phyloP scores from a whole-genome alignment of 2,113 vertebrate genomes.

The Callopanchax toddi region DNA sequence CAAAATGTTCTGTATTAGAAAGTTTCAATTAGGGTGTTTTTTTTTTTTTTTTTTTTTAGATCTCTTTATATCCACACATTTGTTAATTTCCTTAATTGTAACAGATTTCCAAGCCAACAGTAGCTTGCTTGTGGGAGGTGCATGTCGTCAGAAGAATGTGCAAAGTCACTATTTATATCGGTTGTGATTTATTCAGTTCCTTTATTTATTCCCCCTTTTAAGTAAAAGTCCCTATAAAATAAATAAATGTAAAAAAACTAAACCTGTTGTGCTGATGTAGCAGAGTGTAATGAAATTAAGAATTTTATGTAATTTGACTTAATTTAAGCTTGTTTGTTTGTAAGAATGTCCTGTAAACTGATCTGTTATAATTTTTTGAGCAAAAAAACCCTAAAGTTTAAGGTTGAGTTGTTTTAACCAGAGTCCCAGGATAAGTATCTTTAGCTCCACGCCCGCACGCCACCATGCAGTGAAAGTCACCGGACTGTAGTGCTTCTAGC shows the following conservation, averaged over 20 bases:
- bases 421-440: constrained; percentile 72
- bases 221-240: not conserved
- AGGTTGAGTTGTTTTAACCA: constrained; percentile 20
- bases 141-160: not conserved
- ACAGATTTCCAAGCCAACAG: constrained; percentile 7
- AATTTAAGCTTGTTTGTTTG: constrained; percentile 5
- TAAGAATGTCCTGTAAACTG: constrained; percentile 32
- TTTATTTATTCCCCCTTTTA: constrained; percentile 14
- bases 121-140: constrained; percentile 33
- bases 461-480: constrained; percentile 60
- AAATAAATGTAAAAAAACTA: not conserved
- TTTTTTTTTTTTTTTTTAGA: constrained; percentile 24
- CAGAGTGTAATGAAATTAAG: constrained; percentile 4
- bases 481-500: constrained; percentile 47
- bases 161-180: constrained; percentile 16
- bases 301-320: constrained; percentile 24
- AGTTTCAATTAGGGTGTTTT: constrained; percentile 36
- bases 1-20: constrained; percentile 44
- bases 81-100: constrained; percentile 6
- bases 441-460: constrained; percentile 50
- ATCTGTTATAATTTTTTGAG: constrained; percentile 1
- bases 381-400: constrained; percentile 12
- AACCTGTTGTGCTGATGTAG: constrained; percentile 9
- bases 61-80: constrained; percentile 40
- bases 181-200: constrained; percentile 1